These are phyloP conservation scores for Caenorhabditis auriculariae DNA, from an alignment of 2,888 invertebrate species.

Conservation along the genomic window DNA sequence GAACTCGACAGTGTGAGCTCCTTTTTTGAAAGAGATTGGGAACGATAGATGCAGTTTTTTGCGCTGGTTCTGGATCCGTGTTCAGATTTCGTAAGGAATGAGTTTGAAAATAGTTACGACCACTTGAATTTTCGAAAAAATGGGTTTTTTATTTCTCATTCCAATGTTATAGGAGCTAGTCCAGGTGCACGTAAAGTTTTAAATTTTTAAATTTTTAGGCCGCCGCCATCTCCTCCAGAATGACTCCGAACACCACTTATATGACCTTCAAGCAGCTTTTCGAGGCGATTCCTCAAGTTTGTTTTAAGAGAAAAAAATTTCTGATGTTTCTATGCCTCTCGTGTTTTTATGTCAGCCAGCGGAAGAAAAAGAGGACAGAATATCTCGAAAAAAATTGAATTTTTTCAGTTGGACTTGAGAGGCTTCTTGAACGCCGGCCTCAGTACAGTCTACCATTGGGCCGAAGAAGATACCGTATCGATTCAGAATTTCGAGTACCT, in stretches of 20 bases:
- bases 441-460: constrained; percentile 31
- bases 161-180: too few relatives aligned
- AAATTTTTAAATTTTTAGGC: too few relatives aligned
- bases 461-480: constrained; percentile 27
- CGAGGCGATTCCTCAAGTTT: constrained; percentile 16
- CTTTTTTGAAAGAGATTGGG: too few relatives aligned
- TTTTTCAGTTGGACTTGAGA: constrained; percentile 24
- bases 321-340: not conserved
- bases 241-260: constrained; percentile 26
- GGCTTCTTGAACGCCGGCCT: constrained; percentile 38
- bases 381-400: not conserved
- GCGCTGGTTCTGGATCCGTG: too few relatives aligned
- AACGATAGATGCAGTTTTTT: too few relatives aligned
- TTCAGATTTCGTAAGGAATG: too few relatives aligned
- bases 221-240: constrained; percentile 8
- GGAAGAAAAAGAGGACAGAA: too few relatives aligned
- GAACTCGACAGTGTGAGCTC: constrained; percentile 20
- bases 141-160: too few relatives aligned
- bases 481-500: constrained; percentile 38
- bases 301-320: not conserved
- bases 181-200: too few relatives aligned
- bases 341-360: too few relatives aligned
- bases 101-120: too few relatives aligned
- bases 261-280: constrained; percentile 33
- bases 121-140: too few relatives aligned